These are phyloP conservation scores for Rhabdornis inornatus DNA, from an alignment of 2,113 vertebrate genomes.

Conservation along the genomic window DNA sequence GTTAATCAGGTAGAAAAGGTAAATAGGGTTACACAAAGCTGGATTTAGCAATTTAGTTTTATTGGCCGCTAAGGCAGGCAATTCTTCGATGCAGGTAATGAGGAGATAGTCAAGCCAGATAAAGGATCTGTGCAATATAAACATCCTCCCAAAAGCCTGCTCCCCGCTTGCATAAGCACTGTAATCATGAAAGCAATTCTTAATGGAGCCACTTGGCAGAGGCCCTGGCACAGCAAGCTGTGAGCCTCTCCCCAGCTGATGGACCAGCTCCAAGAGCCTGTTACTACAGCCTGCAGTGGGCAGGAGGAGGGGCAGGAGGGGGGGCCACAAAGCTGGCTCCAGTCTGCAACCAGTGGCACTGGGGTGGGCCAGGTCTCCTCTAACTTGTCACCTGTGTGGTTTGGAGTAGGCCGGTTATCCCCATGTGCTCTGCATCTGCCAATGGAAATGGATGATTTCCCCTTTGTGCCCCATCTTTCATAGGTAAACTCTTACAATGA, in stretches of 20 bases:
- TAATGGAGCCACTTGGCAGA: constrained; percentile 61
- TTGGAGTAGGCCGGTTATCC: neutral
- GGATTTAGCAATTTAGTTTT: constrained; percentile 62
- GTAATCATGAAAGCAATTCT: constrained; percentile 57
- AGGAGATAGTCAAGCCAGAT: constrained; percentile 59
- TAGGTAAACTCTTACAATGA: neutral
- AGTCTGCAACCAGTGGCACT: neutral
- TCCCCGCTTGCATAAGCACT: constrained; percentile 10
- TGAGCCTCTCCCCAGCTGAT: constrained; percentile 38
- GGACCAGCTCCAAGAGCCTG: neutral
- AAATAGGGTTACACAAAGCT: constrained; percentile 64
- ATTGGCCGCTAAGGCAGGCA: constrained; percentile 50
- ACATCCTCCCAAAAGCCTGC: constrained; percentile 59
- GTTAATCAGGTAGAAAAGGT: constrained; percentile 59
- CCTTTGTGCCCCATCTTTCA: neutral
- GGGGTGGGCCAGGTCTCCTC: neutral
- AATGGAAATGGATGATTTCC: neutral
- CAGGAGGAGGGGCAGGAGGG: neutral
- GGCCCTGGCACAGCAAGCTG: constrained; percentile 43
- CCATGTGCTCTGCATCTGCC: neutral
- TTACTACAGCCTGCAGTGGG: neutral
- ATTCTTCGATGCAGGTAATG: constrained; percentile 61
- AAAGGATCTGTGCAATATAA: constrained; percentile 56
- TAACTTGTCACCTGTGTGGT: neutral
- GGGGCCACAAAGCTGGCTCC: neutral